Evolutionary conservation across 2,113 vertebrate species (phyloP).

Genomic region (Prolemur simus): DNA sequence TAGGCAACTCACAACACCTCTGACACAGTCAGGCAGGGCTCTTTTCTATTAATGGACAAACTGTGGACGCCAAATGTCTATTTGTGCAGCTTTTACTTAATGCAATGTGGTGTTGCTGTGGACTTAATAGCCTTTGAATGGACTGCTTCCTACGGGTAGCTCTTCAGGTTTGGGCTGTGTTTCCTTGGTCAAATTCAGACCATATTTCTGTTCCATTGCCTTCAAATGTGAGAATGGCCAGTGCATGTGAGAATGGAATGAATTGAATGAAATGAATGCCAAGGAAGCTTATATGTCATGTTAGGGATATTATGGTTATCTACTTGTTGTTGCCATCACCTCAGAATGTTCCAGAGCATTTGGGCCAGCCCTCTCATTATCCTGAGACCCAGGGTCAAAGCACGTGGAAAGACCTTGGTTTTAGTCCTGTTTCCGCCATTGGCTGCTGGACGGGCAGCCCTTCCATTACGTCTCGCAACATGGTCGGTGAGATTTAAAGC

Average conservation of each 20-base stretch:
- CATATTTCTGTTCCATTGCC: not conserved
- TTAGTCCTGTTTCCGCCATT: not conserved
- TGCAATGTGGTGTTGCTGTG: accelerated
- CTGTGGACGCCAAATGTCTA: not conserved
- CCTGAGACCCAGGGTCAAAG: not conserved
- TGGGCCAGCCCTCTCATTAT: not conserved
- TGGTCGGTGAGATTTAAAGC: not conserved
- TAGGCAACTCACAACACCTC: not conserved
- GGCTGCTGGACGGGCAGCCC: not conserved
- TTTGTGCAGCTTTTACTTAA: not conserved
- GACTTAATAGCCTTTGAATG: not conserved
- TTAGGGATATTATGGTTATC: not conserved
- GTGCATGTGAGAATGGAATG: not conserved
- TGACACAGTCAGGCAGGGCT: not conserved
- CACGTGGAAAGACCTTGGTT: not conserved
- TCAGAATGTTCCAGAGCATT: slow-evolving; percentile 31
- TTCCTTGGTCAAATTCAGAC: not conserved
- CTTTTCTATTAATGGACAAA: not conserved
- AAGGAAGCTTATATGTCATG: not conserved
- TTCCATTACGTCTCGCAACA: not conserved
- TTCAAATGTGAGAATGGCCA: not conserved
- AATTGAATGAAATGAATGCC: not conserved
- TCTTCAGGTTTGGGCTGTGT: not conserved
- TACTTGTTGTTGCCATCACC: not conserved
- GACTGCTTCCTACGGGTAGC: not conserved